A percentile compares a stretch with the other conserved stretches of the same genome.
phyloP scores from a whole-genome alignment of 2,113 vertebrate species.

The Deroptyus accipitrinus region DNA sequence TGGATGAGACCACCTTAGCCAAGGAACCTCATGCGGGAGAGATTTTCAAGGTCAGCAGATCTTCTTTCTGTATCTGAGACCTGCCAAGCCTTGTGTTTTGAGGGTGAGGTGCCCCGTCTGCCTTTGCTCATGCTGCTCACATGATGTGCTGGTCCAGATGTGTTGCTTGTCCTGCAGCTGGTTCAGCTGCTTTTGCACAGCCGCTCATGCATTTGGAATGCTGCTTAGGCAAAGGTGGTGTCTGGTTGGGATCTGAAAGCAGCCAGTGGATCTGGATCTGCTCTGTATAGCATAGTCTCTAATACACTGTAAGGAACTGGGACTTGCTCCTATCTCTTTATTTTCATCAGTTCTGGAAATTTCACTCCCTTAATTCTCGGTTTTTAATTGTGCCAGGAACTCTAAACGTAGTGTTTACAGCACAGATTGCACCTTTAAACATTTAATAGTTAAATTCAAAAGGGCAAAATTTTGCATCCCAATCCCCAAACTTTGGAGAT shows the following conservation, averaged over 20 bases:
- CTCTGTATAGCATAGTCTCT: not conserved
- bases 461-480: not conserved
- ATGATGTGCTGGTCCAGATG: not conserved
- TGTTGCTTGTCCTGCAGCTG: accelerated
- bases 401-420: not conserved
- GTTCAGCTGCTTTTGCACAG: not conserved
- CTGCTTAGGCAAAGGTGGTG: not conserved
- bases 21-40: slow-evolving; percentile 80
- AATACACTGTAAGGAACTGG: not conserved
- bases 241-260: not conserved
- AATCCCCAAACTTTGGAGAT: accelerated
- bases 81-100: not conserved
- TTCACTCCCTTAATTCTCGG: not conserved
- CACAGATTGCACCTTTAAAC: not conserved
- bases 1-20: slow-evolving; percentile 64
- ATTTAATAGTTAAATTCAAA: not conserved
- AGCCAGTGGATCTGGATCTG: not conserved
- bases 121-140: accelerated
- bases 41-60: slow-evolving; percentile 80
- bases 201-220: not conserved
- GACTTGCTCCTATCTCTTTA: not conserved
- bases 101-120: accelerated
- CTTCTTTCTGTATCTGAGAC: not conserved
- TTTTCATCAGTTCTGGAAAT: not conserved
- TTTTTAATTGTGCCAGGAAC: not conserved